These are phyloP conservation scores for Corythoichthys intestinalis DNA, from an alignment of 2,113 vertebrate genomes.

Conservation along the genomic window DNA sequence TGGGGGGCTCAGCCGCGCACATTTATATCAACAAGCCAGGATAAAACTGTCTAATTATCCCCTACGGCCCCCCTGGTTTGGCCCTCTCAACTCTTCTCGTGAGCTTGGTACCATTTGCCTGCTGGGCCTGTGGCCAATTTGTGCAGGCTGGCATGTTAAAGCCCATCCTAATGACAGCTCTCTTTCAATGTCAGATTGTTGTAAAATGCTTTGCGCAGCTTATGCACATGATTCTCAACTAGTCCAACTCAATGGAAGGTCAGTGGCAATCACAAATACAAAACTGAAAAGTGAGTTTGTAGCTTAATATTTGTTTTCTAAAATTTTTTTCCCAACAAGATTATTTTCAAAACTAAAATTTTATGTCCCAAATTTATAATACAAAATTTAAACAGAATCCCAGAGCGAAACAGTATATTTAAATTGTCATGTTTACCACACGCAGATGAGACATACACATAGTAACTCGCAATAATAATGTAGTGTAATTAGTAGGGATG, in stretches of 20 bases:
- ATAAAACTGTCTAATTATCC: conserved; percentile 95
- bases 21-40: conserved; percentile 95
- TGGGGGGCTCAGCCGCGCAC: conserved; percentile 86
- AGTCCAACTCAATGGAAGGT: conserved; percentile 78
- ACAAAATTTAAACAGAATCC: no score
- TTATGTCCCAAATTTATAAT: no score
- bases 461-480: no score
- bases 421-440: no score
- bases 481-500: no score
- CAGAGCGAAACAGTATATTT: no score
- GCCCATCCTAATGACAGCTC: conserved; percentile 81
- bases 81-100: conserved; percentile 75
- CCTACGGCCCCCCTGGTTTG: conserved; percentile 73
- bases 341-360: no score
- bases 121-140: conserved; percentile 79
- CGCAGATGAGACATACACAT: no score
- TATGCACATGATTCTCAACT: conserved; percentile 78
- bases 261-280: conserved; percentile 20
- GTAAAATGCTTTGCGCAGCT: conserved; percentile 81
- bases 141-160: conserved; percentile 83
- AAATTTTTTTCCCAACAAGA: no score
- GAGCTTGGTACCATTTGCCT: conserved; percentile 72
- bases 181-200: conserved; percentile 77
- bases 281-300: not conserved
- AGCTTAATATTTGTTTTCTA: no score